Base-by-base conservation (phyloP, 2,888 invertebrate species). In the Argyresthia goedartella region DNA sequence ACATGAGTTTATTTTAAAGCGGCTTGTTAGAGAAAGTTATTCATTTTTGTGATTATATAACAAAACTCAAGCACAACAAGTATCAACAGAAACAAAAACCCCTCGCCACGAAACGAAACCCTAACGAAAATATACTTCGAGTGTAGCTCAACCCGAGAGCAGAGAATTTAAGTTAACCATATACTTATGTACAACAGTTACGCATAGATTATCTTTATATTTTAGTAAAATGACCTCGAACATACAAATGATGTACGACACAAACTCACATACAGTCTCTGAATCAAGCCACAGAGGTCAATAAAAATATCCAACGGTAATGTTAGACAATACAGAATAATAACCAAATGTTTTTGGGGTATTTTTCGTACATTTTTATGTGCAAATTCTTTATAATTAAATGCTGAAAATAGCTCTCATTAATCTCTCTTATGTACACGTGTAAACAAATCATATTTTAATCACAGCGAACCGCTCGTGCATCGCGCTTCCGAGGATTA, bases 41-140 rank as follows among this genome's bases (percentile, higher is more conserved):
- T 78, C 74, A 70, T 74, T 70, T 75, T 73, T 76, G 74, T 78
- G 78, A 80, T 79, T 76, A 73, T n/a, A 64, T 71, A 72, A 81
- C 77, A 79, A 77, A 79, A 77, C 71, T 72, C 74, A 79, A 80
- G 80, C 76, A 69, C 68, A 67, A 72, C 73, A 76, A 80, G 79
- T 74, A 76, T 76, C 67, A 81, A 82, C 76, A 77, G 72, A 76
- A 81, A 80, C 76, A 79, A 76, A 76, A 71, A 34, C 39, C 15
- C 49, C 50, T 47, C 16, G 35, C 39, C 15, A 41, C n/a, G 43
- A 10, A n/a, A n/a, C n/a, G n/a, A 50, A 16, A 48, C 13, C 13
- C 43, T 10, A 49, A 39, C 49, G 45, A 15, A 10, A 49, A 41
- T 15, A 41, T n/a, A n/a, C n/a, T n/a, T n/a, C n/a, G n/a, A n/a